Base-by-base conservation (phyloP, 2,888 invertebrate species). In the Orchesella flavescens region DNA sequence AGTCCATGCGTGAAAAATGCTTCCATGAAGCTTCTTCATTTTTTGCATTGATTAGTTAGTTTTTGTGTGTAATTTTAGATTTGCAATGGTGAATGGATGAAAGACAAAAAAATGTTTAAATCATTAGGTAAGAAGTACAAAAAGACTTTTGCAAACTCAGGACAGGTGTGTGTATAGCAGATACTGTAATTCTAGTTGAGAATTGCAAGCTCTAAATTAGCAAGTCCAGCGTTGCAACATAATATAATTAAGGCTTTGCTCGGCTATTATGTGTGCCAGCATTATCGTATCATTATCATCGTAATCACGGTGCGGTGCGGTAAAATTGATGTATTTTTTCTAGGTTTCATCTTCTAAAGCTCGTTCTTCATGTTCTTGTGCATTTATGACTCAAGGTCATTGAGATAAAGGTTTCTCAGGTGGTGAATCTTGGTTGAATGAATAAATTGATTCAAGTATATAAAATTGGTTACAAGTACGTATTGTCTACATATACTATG, bases 331-430 rank as follows among this genome's bases (percentile, higher is more conserved):
- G 13, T 53, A n/a, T 53, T 66, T 66, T 43, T 66, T 66, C 44
- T 66, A 5, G 66, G 43, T 5, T 34, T 44, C 44, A 66, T 66
- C 44, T 66, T 24, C 34, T 10, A 53, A 9, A 53, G 53, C 12
- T 66, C 19, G 21, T 61, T 17, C 43, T 43, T 65, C 43, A 12
- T 23, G 63, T 24, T 63, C 63, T 66, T 13, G 66, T 44, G 65
- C 43, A 57, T 66, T 57, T 76, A 66, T 44, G 57, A 76, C 65
- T 76, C 76, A 76, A 76, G 76, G 76, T 76, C 76, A 66, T 76
- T 66, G n/a, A 44, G 66, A 66, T 66, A 66, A 66, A 66, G 66
- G 66, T 44, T 57, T 66, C 43, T 66, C 15, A 44, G 24, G 12
- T 61, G 61, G 19, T 61, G 43, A 44, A 44, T 34, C 66, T 34